Base-by-base conservation (phyloP, 2,113 vertebrate species). In the Pelecanoides urinatrix region DNA sequence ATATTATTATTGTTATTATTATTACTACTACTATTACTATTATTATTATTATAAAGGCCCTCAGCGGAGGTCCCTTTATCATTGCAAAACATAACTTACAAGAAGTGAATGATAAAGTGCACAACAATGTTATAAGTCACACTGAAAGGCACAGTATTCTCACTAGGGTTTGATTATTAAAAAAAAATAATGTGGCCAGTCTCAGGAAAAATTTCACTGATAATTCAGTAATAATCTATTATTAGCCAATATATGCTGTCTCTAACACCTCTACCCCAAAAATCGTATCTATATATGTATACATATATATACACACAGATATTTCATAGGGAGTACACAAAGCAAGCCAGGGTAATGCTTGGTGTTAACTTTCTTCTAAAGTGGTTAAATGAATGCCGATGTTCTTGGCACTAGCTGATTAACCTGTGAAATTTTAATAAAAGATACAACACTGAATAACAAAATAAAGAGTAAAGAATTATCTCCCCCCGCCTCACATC, bases 371-470 rank as follows among this genome's bases (percentile, higher is more conserved):
- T 81, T 80, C 75, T 87, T 55, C 70, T 76, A 0, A 53, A 77
- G 25, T 3, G 38, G 65, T 27, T 82, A 25, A 92, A 77, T 74
- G 52, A 86, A 67, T 0, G 3, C n/a, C 25, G 20, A 26, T 73
- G 91, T 49, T 90, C 93, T 78, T 73, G 75, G 93, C 79, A 84
- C 84, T 27, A 63, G 53, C 79, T 94, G 91, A 94, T 95, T 87
- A 95, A 97, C 97, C 96, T 58, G 87, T 86, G 85, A 58, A 12
- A 50, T 56, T 86, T 84, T 72, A 94, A 80, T 79, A 85, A 42
- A 87, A 96, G 95, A 97, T 92, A 95, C 96, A 95, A 88, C 76
- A 83, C 74, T 18, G 93, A 95, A 84, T 73, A 98, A 95, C 95
- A 94, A 96, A 97, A 92, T 58, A 95, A 91, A 96, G 94, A 95